A percentile compares a stretch with the other conserved stretches of the same genome.
Evolutionary conservation across 2,113 vertebrate species (phyloP).

Genomic region (Chionodraco myersi): DNA sequence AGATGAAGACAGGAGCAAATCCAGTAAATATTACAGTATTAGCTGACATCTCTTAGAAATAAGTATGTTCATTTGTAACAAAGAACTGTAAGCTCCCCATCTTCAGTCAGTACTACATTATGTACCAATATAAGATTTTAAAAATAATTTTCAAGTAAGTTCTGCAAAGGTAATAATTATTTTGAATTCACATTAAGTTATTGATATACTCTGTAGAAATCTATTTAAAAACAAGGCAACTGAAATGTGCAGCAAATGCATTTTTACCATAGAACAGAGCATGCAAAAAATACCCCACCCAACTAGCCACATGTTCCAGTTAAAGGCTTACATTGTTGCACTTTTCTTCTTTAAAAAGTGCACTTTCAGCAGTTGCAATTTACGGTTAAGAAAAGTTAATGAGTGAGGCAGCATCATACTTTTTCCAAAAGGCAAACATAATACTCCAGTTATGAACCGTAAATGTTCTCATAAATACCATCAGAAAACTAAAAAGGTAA

Average conservation of each 20-base stretch:
- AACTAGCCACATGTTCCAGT: constrained; percentile 42
- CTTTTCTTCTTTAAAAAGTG: constrained; percentile 60
- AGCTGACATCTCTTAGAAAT: constrained; percentile 36
- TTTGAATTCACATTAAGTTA: constrained; percentile 74
- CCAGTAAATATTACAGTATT: constrained; percentile 44
- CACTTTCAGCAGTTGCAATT: constrained; percentile 59
- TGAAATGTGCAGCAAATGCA: constrained; percentile 54
- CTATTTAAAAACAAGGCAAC: constrained; percentile 51
- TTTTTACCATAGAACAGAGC: constrained; percentile 33
- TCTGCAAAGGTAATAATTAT: constrained; percentile 56
- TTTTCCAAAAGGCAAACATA: constrained; percentile 48
- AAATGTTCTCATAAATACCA: constrained; percentile 47
- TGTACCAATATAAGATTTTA: constrained; percentile 61
- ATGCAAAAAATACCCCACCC: constrained; percentile 39
- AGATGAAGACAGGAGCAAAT: constrained; percentile 18
- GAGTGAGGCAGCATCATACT: constrained; percentile 66
- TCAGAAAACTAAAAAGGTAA: constrained; percentile 41
- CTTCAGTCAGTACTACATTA: constrained; percentile 24
- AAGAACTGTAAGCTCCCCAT: constrained; percentile 28
- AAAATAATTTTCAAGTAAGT: constrained; percentile 76
- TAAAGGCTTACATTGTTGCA: constrained; percentile 43
- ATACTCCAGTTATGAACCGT: constrained; percentile 60
- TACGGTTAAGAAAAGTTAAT: constrained; percentile 45
- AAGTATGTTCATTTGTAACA: constrained; percentile 23
- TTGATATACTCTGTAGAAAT: constrained; percentile 64